Conservation (phyloP, 2,797 vertebrate species). For the Discoglossus pictus region DNA sequence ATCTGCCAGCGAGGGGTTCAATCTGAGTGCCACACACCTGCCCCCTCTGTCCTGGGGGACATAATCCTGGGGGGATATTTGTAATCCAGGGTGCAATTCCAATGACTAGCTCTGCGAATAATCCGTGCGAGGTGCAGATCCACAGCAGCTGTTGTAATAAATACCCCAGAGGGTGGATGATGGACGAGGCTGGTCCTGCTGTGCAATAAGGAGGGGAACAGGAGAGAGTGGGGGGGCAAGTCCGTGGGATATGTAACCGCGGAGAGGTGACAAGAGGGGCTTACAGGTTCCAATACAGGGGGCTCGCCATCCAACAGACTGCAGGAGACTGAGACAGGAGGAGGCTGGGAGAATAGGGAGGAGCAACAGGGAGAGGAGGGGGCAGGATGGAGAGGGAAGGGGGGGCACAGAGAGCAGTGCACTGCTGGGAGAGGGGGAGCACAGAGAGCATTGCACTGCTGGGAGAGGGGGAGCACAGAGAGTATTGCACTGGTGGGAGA, state of each 20-base stretch:
- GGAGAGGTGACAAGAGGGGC: background rate
- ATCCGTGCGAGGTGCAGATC: too few species aligned
- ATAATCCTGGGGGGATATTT: background rate
- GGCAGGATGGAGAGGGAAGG: background rate
- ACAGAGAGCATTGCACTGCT: too few species aligned
- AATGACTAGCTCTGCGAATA: too few species aligned
- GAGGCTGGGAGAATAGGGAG: constrained; percentile 19
- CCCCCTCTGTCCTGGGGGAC: constrained; percentile 6
- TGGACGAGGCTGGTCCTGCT: too few species aligned
- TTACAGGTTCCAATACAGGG: too few species aligned
- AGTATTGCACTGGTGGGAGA: too few species aligned
- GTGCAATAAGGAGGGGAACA: too few species aligned
- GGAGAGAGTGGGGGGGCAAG: too few species aligned
- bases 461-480: background rate
- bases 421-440: too few species aligned
- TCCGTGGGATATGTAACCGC: too few species aligned
- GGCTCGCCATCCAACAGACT: constrained; percentile 34
- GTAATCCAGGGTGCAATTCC: constrained; percentile 31
- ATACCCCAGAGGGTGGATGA: too few species aligned
- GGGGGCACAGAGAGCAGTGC: background rate
- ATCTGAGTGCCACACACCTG: constrained; percentile 4
- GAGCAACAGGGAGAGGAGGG: constrained; percentile 5
- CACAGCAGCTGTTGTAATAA: too few species aligned
- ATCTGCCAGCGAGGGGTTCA: background rate
- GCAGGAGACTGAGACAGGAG: constrained; percentile 30